These are phyloP conservation scores for Zaprionus ghesquierei DNA, from an alignment of 1,140 invertebrate genomes.

Conservation along the genomic window DNA sequence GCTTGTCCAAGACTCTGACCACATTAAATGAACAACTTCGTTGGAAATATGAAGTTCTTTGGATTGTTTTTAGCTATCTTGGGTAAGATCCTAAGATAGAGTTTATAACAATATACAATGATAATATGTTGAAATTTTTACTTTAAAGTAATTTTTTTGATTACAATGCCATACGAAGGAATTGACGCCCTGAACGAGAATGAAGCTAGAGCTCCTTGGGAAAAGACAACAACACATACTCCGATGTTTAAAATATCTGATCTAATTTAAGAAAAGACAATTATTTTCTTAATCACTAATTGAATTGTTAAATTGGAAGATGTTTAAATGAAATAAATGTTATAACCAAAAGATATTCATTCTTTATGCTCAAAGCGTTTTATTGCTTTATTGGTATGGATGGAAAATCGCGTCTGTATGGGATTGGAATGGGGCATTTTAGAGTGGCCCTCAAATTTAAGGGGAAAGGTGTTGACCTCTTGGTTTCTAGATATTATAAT, in stretches of 20 bases:
- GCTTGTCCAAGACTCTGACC: background rate
- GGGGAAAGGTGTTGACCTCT: too few species aligned
- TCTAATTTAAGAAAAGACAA: slow-evolving; percentile 19
- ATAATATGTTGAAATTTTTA: background rate
- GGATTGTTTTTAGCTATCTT: slow-evolving; percentile 9
- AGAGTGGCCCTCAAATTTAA: too few species aligned
- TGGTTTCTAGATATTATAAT: too few species aligned
- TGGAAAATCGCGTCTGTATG: too few species aligned
- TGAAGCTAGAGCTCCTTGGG: slow-evolving; percentile 3
- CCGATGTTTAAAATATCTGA: slow-evolving; percentile 41
- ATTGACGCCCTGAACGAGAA: background rate
- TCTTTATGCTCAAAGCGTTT: too few species aligned
- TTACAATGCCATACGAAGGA: background rate
- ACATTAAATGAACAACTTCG: slow-evolving; percentile 18
- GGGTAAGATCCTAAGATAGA: background rate
- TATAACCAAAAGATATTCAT: too few species aligned
- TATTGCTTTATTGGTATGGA: too few species aligned
- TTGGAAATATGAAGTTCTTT: slow-evolving; percentile 20
- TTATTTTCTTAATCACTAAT: too few species aligned
- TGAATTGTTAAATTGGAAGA: too few species aligned
- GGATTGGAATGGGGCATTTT: too few species aligned
- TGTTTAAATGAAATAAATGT: too few species aligned
- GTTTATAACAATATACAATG: background rate
- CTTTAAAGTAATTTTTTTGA: slow-evolving; percentile 9
- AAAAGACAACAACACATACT: background rate